Percentiles rank a stretch among this genome's conserved stretches.
These are phyloP conservation scores for Dufourea novaeangliae DNA, from an alignment of 1,140 invertebrate genomes.

Conservation along the genomic window DNA sequence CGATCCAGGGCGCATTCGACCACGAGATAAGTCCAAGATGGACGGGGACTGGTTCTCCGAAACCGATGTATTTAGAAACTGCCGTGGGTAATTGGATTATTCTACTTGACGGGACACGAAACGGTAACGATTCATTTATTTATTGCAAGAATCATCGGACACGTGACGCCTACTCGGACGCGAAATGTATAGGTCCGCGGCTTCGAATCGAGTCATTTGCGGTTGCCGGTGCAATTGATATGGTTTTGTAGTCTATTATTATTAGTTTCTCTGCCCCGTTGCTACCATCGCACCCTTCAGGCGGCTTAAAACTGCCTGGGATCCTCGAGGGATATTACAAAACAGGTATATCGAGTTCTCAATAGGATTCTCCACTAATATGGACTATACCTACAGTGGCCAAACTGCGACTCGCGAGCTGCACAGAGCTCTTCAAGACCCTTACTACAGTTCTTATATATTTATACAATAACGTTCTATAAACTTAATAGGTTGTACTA, in stretches of 20 bases:
- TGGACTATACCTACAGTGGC: too few relatives aligned
- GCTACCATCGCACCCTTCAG: neutral
- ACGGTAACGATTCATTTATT: slow-evolving; percentile 3
- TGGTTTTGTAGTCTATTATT: neutral
- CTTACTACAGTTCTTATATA: too few relatives aligned
- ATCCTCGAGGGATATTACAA: neutral
- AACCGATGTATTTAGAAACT: slow-evolving; percentile 25
- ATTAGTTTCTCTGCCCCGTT: neutral
- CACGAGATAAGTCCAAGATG: slow-evolving; percentile 52
- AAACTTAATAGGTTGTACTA: too few relatives aligned
- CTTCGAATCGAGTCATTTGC: neutral
- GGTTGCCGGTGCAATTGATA: neutral
- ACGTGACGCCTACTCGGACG: too few relatives aligned
- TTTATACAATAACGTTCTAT: too few relatives aligned
- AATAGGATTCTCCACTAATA: too few relatives aligned
- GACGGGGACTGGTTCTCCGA: slow-evolving; percentile 31
- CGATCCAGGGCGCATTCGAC: slow-evolving; percentile 3
- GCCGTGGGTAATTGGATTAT: slow-evolving; percentile 18
- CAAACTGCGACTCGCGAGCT: too few relatives aligned
- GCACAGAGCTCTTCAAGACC: too few relatives aligned
- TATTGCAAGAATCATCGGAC: neutral
- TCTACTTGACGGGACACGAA: neutral
- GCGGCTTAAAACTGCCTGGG: neutral
- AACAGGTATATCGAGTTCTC: neutral
- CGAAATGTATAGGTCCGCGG: neutral